Conservation (phyloP, 1,140 invertebrate species). For the Stenopsyche tienmushanensis region DNA sequence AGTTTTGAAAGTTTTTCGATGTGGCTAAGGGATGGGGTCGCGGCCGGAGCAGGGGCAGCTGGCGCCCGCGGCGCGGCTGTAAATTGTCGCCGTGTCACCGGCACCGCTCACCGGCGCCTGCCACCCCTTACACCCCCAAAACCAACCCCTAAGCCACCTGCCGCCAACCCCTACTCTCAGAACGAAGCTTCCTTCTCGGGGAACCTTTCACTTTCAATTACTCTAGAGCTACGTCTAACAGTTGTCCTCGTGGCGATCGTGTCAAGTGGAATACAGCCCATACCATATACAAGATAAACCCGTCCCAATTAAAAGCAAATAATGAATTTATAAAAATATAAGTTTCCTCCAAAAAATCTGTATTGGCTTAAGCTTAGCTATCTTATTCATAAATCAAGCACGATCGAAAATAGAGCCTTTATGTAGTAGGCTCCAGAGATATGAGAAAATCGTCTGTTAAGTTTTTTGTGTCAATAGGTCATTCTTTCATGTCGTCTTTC, state of each 20-base stretch:
- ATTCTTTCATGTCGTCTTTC: too few species aligned
- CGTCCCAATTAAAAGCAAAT: too few species aligned
- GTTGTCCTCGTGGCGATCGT: not conserved
- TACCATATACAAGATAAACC: too few species aligned
- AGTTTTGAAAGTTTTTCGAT: not conserved
- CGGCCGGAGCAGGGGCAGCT: not conserved
- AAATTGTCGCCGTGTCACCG: conserved; percentile 42
- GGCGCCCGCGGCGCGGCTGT: conserved; percentile 30
- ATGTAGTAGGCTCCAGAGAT: too few species aligned
- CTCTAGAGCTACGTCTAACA: not conserved
- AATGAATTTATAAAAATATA: too few species aligned
- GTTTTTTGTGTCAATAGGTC: too few species aligned
- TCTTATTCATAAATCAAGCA: too few species aligned
- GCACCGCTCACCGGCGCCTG: conserved; percentile 21
- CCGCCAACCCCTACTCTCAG: not conserved
- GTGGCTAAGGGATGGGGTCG: not conserved
- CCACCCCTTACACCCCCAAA: conserved; percentile 32
- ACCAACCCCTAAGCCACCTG: conserved; percentile 34
- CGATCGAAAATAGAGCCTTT: too few species aligned
- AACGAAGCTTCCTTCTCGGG: not conserved
- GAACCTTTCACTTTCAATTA: conserved; percentile 26
- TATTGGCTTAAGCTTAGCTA: too few species aligned
- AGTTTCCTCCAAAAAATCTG: too few species aligned
- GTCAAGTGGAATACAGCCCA: too few species aligned
- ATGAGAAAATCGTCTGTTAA: too few species aligned